phyloP scores from a whole-genome alignment of 2,888 invertebrate genomes.

The Drosophila flavopinicola region DNA sequence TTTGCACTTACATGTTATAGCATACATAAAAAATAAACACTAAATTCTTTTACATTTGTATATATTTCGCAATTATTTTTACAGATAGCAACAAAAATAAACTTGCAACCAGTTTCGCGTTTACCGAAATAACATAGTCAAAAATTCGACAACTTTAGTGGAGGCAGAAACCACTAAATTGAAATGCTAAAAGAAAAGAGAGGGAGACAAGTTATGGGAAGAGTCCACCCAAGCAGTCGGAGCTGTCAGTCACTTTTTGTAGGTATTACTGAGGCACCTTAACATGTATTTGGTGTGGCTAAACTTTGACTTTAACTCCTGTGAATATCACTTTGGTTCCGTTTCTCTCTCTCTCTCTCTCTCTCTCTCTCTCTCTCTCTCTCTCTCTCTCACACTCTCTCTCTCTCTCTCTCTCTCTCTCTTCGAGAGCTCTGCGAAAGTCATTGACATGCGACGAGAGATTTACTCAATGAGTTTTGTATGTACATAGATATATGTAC shows the following conservation, averaged over 20 bases:
- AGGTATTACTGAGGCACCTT: too few species aligned
- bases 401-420: neutral
- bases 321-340: neutral
- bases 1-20: too few species aligned
- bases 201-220: neutral
- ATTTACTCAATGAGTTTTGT: constrained; percentile 29
- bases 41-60: neutral
- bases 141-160: constrained; percentile 11
- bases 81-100: constrained; percentile 3
- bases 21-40: neutral
- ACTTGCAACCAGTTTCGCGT: constrained; percentile 12
- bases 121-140: constrained; percentile 3
- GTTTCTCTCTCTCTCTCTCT: neutral
- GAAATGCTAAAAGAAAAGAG: constrained; percentile 4
- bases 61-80: too few species aligned
- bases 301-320: constrained; percentile 33
- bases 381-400: neutral
- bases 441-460: constrained; percentile 43
- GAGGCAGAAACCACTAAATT: constrained; percentile 12
- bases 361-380: constrained; percentile 1
- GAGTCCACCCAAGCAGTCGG: constrained; percentile 30
- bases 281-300: constrained; percentile 45
- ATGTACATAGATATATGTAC: too few species aligned
- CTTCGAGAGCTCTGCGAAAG: constrained; percentile 19
- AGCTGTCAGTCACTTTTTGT: neutral